phyloP scores from a whole-genome alignment of 2,113 vertebrate species.

The Rhombomys opimus region DNA sequence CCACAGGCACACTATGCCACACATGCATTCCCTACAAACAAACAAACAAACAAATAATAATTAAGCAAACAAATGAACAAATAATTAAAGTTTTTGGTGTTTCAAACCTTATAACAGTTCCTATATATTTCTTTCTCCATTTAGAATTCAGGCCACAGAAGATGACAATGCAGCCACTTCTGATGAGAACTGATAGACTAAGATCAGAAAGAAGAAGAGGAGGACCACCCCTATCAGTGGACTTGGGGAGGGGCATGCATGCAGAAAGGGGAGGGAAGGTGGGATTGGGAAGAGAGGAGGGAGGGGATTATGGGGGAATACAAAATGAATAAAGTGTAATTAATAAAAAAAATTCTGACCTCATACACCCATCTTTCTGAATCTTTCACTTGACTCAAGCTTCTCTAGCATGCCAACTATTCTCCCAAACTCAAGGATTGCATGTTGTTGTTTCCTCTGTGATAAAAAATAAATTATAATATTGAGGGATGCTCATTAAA shows the following conservation, averaged over 20 bases:
- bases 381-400: background rate
- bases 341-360: background rate
- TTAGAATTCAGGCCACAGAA: background rate
- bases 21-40: background rate
- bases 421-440: background rate
- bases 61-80: background rate
- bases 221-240: too few species aligned
- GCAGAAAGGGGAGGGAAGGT: too few species aligned
- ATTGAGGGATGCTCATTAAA: background rate
- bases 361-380: background rate
- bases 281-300: too few species aligned
- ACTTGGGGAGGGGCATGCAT: too few species aligned
- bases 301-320: too few species aligned
- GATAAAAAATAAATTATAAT: background rate
- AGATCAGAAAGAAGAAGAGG: too few species aligned
- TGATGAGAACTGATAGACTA: too few species aligned
- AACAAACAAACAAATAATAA: background rate
- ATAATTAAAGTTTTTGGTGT: background rate
- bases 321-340: too few species aligned
- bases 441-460: background rate
- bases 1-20: background rate
- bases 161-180: too few species aligned
- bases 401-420: background rate
- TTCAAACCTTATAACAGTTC: background rate
- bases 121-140: background rate